Percentiles rank a stretch among this genome's conserved stretches.
These are phyloP conservation scores for Conistra vaccinii DNA, from an alignment of 2,888 invertebrate genomes.

Conservation along the genomic window DNA sequence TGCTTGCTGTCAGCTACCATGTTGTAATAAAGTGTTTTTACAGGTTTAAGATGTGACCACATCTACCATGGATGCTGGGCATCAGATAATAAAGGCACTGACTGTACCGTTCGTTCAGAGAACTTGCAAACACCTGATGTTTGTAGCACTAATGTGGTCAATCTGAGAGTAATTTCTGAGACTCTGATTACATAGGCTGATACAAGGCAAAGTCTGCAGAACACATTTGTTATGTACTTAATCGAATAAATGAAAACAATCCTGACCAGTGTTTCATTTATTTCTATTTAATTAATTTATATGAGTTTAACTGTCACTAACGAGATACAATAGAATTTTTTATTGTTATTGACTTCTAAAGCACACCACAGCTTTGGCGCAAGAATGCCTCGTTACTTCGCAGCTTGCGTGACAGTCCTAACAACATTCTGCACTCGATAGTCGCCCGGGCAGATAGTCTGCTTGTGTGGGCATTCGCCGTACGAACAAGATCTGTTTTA, in stretches of 20 bases:
- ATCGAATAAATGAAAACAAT: slow-evolving; percentile 12
- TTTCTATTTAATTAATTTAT: slow-evolving; percentile 12
- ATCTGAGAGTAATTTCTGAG: neutral
- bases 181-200: neutral
- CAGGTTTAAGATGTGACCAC: slow-evolving; percentile 13
- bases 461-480: no score
- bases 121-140: neutral
- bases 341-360: no score
- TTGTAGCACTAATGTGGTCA: neutral
- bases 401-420: no score
- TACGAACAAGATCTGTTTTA: no score
- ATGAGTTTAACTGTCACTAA: no score
- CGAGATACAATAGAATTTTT: no score
- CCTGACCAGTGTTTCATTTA: slow-evolving; percentile 6
- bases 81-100: slow-evolving; percentile 2
- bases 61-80: no score
- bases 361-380: no score
- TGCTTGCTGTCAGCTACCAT: neutral
- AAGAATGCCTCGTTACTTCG: no score
- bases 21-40: slow-evolving; percentile 9
- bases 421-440: no score
- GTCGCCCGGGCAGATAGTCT: no score
- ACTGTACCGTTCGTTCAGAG: neutral
- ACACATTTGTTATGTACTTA: slow-evolving; percentile 1
- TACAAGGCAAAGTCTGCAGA: neutral